Evolutionary conservation across 2,888 invertebrate species (phyloP).

Genomic region (Drosophila testacea): DNA sequence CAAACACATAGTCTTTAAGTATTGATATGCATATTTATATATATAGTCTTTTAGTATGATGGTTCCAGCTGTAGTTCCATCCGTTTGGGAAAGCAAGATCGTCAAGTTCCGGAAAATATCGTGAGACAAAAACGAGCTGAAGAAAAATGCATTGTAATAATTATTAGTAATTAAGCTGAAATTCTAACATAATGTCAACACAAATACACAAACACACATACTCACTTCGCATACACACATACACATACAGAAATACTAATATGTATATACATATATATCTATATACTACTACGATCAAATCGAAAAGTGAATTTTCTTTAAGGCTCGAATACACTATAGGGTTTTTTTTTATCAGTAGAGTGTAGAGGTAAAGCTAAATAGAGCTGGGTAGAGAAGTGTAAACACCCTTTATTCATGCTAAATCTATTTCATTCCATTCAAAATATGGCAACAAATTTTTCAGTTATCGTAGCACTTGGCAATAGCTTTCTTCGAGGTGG

Average conservation of each 20-base stretch:
- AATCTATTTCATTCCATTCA: too few species aligned
- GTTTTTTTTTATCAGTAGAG: too few species aligned
- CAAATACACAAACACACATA: neutral
- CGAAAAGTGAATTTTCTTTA: too few species aligned
- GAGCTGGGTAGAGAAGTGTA: too few species aligned
- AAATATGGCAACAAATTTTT: too few species aligned
- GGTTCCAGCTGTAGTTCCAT: conserved; percentile 2
- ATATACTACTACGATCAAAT: neutral
- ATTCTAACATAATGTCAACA: conserved; percentile 21
- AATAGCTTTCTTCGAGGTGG: too few species aligned
- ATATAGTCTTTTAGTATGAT: conserved; percentile 16
- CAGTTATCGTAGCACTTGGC: too few species aligned
- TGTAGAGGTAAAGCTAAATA: too few species aligned
- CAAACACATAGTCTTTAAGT: conserved; percentile 28
- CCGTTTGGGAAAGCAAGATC: neutral
- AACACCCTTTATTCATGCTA: too few species aligned
- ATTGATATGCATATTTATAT: conserved; percentile 8
- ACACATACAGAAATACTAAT: neutral
- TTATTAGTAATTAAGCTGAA: conserved; percentile 29
- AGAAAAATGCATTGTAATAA: conserved; percentile 38
- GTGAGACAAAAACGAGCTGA: neutral
- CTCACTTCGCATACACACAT: conserved; percentile 1
- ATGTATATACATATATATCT: conserved; percentile 11
- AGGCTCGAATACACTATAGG: too few species aligned
- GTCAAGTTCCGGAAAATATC: neutral